Conservation (phyloP, 2,797 vertebrate species). For the Loris lydekkerianus region DNA sequence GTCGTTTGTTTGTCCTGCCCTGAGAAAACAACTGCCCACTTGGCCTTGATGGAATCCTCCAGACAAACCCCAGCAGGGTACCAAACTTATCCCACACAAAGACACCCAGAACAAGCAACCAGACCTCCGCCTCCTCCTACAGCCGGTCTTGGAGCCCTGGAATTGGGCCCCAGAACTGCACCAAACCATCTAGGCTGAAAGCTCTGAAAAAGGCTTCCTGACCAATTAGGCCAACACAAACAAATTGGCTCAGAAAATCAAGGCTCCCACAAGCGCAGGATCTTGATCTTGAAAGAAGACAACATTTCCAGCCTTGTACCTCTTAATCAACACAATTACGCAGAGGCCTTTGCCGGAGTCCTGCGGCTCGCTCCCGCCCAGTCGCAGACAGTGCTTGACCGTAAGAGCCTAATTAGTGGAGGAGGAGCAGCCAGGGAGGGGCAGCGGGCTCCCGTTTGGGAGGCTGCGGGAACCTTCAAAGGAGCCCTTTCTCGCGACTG, state of each 20-base stretch:
- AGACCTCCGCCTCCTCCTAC: neutral
- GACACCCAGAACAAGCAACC: neutral
- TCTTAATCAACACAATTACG: slow-evolving; percentile 93
- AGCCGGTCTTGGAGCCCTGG: neutral
- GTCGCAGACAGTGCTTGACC: slow-evolving; percentile 79
- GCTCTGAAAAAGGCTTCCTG: slow-evolving; percentile 86
- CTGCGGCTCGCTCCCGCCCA: slow-evolving; percentile 82
- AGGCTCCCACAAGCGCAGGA: slow-evolving; percentile 76
- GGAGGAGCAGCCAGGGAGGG: slow-evolving; percentile 84
- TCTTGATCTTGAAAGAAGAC: slow-evolving; percentile 79
- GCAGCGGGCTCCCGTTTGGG: slow-evolving; percentile 83
- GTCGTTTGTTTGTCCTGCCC: neutral
- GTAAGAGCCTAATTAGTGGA: slow-evolving; percentile 93
- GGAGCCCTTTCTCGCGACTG: slow-evolving; percentile 87
- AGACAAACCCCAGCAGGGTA: neutral
- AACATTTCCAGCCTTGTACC: slow-evolving; percentile 85
- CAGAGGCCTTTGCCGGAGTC: slow-evolving; percentile 89
- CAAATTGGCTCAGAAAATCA: slow-evolving; percentile 80
- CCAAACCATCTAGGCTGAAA: slow-evolving; percentile 82
- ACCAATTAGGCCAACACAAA: slow-evolving; percentile 79
- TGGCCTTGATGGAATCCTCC: neutral
- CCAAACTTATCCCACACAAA: neutral
- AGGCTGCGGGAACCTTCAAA: slow-evolving; percentile 92
- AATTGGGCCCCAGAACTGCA: slow-evolving; percentile 70
- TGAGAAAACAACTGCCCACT: neutral